Conservation (phyloP, 2,888 invertebrate genomes). For the Suillia variegata region DNA sequence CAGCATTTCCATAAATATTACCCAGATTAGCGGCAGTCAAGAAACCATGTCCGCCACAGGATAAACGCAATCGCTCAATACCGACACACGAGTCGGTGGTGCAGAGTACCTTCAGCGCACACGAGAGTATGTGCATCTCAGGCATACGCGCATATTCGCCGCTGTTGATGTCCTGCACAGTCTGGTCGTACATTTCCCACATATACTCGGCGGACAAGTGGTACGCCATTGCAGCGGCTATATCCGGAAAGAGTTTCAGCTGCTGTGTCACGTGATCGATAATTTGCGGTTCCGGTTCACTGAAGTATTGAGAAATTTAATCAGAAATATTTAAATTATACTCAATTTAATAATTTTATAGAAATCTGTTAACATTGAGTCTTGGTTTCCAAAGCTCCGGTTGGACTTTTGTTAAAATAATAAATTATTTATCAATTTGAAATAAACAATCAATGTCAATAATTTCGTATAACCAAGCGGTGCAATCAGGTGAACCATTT, state of each 20-base stretch:
- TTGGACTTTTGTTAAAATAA: too few species aligned
- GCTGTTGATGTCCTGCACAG: constrained; percentile 76
- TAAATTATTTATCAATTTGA: too few species aligned
- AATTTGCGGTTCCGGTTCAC: constrained; percentile 84
- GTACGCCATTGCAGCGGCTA: constrained; percentile 81
- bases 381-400: constrained; percentile 51
- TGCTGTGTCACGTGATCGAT: constrained; percentile 93
- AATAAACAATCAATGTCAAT: too few species aligned
- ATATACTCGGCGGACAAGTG: constrained; percentile 74
- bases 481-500: too few species aligned
- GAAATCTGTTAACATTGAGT: constrained; percentile 64
- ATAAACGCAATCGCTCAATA: constrained; percentile 81
- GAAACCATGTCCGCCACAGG: constrained; percentile 97
- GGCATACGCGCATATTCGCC: constrained; percentile 81
- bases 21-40: constrained; percentile 85
- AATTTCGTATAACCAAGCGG: too few species aligned
- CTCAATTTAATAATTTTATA: too few species aligned
- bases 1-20: constrained; percentile 77
- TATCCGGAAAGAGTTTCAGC: constrained; percentile 82
- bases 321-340: neutral
- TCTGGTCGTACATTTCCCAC: constrained; percentile 82
- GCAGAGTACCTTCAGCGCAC: constrained; percentile 86
- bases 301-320: constrained; percentile 61
- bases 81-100: constrained; percentile 75
- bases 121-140: constrained; percentile 83